These are phyloP conservation scores for Oryctes rhinoceros DNA, from an alignment of 1,140 invertebrate species.

Conservation along the genomic window DNA sequence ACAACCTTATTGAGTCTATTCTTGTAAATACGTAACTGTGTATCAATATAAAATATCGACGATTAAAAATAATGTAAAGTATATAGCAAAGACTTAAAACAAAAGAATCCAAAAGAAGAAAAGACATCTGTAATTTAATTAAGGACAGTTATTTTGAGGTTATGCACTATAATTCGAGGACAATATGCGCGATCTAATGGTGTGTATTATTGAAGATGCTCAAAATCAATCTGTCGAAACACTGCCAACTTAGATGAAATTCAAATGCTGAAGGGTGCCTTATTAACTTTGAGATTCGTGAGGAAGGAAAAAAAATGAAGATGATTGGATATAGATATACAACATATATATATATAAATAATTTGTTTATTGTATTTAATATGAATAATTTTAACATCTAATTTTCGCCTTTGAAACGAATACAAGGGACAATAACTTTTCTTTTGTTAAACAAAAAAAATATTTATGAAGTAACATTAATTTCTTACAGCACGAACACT, in stretches of 20 bases:
- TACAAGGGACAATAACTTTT: too few species aligned
- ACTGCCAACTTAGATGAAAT: background rate
- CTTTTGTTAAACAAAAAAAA: background rate
- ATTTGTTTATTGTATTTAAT: conserved; percentile 20
- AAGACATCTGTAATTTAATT: too few species aligned
- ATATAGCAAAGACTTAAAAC: too few species aligned
- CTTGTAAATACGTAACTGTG: background rate
- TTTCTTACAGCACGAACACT: background rate
- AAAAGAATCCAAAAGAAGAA: too few species aligned
- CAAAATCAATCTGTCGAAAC: background rate
- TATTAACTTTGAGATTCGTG: background rate
- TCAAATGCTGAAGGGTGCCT: background rate
- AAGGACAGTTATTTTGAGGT: too few species aligned
- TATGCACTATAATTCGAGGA: too few species aligned
- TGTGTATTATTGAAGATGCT: too few species aligned
- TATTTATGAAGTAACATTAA: background rate
- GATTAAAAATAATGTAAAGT: too few species aligned
- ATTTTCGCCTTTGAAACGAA: too few species aligned
- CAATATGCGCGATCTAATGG: too few species aligned
- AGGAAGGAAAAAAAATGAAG: too few species aligned
- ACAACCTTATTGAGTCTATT: conserved; percentile 56
- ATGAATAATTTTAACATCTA: background rate
- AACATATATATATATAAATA: background rate
- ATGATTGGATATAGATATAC: background rate
- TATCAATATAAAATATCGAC: too few species aligned